Conservation (phyloP, 2,888 invertebrate species). For the Leucoptera coffeella region DNA sequence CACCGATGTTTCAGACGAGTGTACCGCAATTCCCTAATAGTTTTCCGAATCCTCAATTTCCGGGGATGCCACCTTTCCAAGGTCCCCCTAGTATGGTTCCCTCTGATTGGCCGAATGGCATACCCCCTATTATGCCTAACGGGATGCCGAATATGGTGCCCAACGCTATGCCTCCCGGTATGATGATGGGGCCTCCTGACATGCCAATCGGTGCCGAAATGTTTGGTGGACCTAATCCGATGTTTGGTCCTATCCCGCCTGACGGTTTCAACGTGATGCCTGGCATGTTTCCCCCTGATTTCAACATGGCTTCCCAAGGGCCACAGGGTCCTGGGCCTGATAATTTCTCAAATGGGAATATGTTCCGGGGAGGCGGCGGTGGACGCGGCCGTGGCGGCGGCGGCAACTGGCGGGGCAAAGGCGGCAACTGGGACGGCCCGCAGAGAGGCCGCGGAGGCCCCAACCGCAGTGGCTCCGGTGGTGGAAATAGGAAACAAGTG, state of each 20-base stretch:
- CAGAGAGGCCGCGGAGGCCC: slow-evolving; percentile 32
- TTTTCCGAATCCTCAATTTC: slow-evolving; percentile 40
- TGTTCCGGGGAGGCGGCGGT: slow-evolving; percentile 50
- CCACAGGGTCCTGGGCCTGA: slow-evolving; percentile 25
- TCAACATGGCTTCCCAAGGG: slow-evolving; percentile 31
- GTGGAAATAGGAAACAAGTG: slow-evolving; percentile 50
- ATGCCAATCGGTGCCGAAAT: slow-evolving; percentile 44
- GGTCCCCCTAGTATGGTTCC: slow-evolving; percentile 25
- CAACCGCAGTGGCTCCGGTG: slow-evolving; percentile 29
- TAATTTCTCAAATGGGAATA: slow-evolving; percentile 29
- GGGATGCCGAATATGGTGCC: slow-evolving; percentile 22
- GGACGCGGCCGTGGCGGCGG: slow-evolving; percentile 51
- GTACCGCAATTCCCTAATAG: slow-evolving; percentile 35
- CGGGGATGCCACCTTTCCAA: slow-evolving; percentile 36
- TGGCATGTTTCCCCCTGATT: slow-evolving; percentile 45
- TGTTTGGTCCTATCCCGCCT: slow-evolving; percentile 22
- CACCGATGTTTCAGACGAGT: slow-evolving; percentile 38
- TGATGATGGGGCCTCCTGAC: slow-evolving; percentile 37
- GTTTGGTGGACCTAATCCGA: slow-evolving; percentile 23
- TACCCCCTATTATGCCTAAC: slow-evolving; percentile 26
- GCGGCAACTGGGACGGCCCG: slow-evolving; percentile 39
- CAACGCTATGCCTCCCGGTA: slow-evolving; percentile 21
- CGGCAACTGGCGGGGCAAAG: slow-evolving; percentile 46
- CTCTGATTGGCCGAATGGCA: slow-evolving; percentile 31
- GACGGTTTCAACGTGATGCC: slow-evolving; percentile 32